These are phyloP conservation scores for Neosilurus mollespiculum DNA, from an alignment of 2,797 vertebrate species.

Conservation along the genomic window DNA sequence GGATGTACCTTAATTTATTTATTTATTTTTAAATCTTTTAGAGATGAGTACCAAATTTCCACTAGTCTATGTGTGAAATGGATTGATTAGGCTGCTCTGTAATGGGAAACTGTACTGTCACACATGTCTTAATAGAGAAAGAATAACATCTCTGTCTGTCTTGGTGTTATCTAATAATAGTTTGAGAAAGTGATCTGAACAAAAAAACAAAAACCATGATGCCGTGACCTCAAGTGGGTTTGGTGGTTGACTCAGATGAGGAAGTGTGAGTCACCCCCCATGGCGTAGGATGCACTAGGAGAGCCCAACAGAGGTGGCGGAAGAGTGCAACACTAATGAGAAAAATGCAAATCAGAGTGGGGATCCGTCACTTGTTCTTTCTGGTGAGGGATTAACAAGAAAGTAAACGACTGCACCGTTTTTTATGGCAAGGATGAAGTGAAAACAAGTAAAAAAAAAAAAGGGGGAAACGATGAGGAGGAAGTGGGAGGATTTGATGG, in stretches of 20 bases:
- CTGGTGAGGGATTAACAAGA: constrained; percentile 70
- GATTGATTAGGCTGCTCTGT: background rate
- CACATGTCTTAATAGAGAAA: constrained; percentile 1
- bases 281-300: constrained; percentile 52
- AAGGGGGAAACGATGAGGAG: background rate
- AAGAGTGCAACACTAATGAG: constrained; percentile 71
- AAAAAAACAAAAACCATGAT: constrained; percentile 4
- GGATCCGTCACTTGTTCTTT: constrained; percentile 69
- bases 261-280: constrained; percentile 35
- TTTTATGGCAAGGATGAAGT: constrained; percentile 58
- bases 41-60: background rate
- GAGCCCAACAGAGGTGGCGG: constrained; percentile 60
- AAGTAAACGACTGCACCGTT: constrained; percentile 60
- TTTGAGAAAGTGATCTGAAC: constrained; percentile 17
- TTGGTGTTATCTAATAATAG: constrained; percentile 31
- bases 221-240: constrained; percentile 42
- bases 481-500: background rate
- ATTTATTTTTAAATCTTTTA: background rate
- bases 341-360: constrained; percentile 73
- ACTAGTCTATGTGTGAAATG: background rate
- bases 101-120: background rate
- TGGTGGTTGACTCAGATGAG: constrained; percentile 46
- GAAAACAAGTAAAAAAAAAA: constrained; percentile 26
- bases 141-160: constrained; percentile 9
- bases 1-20: background rate